phyloP scores from a whole-genome alignment of 1,140 invertebrate genomes.

The Panagrolaimus sp. region DNA sequence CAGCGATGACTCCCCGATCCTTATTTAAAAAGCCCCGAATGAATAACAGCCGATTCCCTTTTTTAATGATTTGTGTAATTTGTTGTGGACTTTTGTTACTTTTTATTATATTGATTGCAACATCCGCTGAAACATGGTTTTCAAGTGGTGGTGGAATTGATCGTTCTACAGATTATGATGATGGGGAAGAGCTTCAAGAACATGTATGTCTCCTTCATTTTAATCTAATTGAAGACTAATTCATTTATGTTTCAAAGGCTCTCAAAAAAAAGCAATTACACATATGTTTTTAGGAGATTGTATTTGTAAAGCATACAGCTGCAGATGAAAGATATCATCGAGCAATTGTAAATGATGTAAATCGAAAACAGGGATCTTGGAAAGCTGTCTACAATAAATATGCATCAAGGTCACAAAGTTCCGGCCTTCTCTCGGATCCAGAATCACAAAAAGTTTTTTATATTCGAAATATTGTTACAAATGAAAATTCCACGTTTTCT shows the following conservation, averaged over 20 bases:
- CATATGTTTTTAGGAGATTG: neutral
- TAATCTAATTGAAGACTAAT: neutral
- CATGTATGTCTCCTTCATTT: neutral
- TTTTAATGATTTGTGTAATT: constrained; percentile 10
- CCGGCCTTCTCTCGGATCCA: too few species aligned
- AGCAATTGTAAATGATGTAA: constrained; percentile 29
- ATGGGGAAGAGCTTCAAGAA: neutral
- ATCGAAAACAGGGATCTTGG: constrained; percentile 25
- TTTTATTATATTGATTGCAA: constrained; percentile 31
- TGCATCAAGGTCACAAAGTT: constrained; percentile 20
- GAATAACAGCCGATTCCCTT: neutral
- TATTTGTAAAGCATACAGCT: constrained; percentile 14
- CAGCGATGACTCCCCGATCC: neutral
- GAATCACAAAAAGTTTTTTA: too few species aligned
- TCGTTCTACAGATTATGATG: too few species aligned
- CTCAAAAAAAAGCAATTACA: neutral
- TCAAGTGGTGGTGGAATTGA: neutral
- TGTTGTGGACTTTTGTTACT: constrained; percentile 26
- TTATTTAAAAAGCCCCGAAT: constrained; percentile 23
- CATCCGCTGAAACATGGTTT: constrained; percentile 29
- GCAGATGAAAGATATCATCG: constrained; percentile 25
- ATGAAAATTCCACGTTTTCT: neutral
- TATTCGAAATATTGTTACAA: too few species aligned
- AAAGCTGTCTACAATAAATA: constrained; percentile 39
- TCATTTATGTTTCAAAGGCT: neutral